phyloP scores from a whole-genome alignment of 30 jellyfish, hydroid and myxozoan genomes.

The Cassiopea andromeda region DNA sequence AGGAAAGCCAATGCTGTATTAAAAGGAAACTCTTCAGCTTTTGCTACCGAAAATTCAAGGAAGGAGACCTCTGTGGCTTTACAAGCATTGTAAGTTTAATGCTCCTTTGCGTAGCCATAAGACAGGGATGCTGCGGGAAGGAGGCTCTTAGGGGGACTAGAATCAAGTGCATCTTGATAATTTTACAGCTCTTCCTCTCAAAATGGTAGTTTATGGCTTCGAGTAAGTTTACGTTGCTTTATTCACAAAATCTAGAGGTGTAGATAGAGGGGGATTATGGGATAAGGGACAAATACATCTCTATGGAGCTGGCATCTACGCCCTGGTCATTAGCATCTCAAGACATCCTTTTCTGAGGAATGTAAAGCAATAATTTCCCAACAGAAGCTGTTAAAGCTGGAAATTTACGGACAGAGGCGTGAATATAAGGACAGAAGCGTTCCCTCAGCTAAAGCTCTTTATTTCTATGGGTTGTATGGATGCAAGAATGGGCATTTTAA shows the following conservation, averaged over 20 bases:
- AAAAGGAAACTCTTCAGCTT: conserved; percentile 17
- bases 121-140: background rate
- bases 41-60: conserved; percentile 1
- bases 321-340: no score
- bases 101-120: background rate
- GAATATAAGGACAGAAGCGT: no score
- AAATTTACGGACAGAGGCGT: no score
- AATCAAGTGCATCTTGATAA: background rate
- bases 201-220: background rate
- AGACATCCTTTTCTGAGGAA: no score
- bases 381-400: no score
- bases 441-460: no score
- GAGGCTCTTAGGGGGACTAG: background rate
- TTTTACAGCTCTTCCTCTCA: background rate
- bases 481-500: no score
- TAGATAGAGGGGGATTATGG: background rate
- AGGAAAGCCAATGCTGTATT: conserved; percentile 9
- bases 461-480: no score
- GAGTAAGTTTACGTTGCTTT: no score
- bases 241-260: background rate
- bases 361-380: no score
- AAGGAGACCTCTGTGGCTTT: conserved; percentile 34
- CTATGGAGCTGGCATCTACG: no score
- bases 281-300: no score
- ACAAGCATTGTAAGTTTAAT: background rate